Conservation (phyloP, 1,140 invertebrate species). For the Cataglyphis hispanica region DNA sequence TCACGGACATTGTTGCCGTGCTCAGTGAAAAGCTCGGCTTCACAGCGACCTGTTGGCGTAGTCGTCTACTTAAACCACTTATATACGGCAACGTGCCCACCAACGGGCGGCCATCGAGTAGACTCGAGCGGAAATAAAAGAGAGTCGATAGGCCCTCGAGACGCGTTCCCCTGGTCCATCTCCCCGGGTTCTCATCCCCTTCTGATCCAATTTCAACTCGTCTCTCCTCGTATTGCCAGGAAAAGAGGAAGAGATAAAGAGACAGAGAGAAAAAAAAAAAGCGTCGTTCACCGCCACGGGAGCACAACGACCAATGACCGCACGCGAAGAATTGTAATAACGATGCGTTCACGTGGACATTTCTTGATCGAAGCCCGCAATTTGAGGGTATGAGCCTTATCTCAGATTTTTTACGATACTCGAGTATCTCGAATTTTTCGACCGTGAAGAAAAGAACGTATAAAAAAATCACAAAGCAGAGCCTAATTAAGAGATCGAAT, state of each 20-base stretch:
- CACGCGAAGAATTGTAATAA: conserved; percentile 54
- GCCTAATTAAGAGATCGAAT: conserved; percentile 18
- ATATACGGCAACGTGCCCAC: conserved; percentile 60
- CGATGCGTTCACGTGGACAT: conserved; percentile 40
- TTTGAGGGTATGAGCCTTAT: not conserved
- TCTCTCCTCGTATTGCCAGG: conserved; percentile 30
- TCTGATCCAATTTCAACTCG: conserved; percentile 56
- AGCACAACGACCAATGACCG: conserved; percentile 10
- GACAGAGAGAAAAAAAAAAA: not conserved
- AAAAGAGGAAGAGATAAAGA: not conserved
- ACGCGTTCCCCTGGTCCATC: conserved; percentile 44
- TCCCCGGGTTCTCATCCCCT: not conserved
- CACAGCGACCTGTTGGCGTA: conserved; percentile 57
- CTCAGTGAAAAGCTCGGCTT: conserved; percentile 34
- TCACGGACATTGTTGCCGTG: conserved; percentile 41
- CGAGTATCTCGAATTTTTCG: conserved; percentile 20
- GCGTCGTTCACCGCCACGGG: conserved; percentile 36
- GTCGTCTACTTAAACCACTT: conserved; percentile 64
- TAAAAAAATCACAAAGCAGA: not conserved
- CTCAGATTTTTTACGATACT: conserved; percentile 25
- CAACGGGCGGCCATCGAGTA: conserved; percentile 52
- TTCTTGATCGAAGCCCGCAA: conserved; percentile 7
- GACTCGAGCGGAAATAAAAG: conserved; percentile 59
- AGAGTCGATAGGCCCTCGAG: conserved; percentile 61
- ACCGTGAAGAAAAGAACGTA: not conserved